Evolutionary conservation across 1,140 invertebrate species (phyloP).

Genomic region (Spodoptera litura): DNA sequence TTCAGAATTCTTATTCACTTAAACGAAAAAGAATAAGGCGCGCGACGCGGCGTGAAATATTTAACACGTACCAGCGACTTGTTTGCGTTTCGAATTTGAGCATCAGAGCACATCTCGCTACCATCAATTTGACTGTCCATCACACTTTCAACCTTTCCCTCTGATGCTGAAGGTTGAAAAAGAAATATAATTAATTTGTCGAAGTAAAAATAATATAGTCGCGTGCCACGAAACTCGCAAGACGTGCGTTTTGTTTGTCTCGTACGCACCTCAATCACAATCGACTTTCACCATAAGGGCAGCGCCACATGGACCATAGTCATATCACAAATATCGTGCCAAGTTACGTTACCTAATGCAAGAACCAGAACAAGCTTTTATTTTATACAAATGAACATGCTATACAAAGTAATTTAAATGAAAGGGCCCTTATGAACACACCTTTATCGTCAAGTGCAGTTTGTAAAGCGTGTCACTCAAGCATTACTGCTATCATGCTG

Average conservation of each 20-base stretch:
- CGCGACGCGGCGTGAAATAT: constrained; percentile 47
- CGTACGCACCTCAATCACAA: constrained; percentile 70
- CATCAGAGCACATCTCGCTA: constrained; percentile 39
- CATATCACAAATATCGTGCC: background rate
- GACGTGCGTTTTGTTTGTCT: constrained; percentile 60
- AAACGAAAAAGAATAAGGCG: constrained; percentile 38
- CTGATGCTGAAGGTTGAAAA: constrained; percentile 50
- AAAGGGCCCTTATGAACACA: background rate
- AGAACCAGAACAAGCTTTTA: constrained; percentile 17
- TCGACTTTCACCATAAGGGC: constrained; percentile 79
- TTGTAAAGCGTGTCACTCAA: constrained; percentile 45
- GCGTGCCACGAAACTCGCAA: constrained; percentile 57
- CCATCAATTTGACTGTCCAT: constrained; percentile 40
- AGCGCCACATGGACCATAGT: constrained; percentile 62
- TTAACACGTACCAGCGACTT: constrained; percentile 48
- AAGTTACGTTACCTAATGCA: constrained; percentile 7
- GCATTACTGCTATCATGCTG: constrained; percentile 42
- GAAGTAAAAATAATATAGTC: constrained; percentile 59
- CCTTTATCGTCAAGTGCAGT: constrained; percentile 35
- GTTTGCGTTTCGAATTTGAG: constrained; percentile 59
- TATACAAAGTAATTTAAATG: constrained; percentile 15
- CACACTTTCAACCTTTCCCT: constrained; percentile 50
- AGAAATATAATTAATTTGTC: constrained; percentile 44
- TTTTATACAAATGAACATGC: constrained; percentile 10
- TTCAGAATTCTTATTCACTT: constrained; percentile 39